A percentile compares a stretch with the other conserved stretches of the same genome.
These are phyloP conservation scores for Drosophila ananassae DNA, from an alignment of 1,140 invertebrate genomes.

Conservation along the genomic window DNA sequence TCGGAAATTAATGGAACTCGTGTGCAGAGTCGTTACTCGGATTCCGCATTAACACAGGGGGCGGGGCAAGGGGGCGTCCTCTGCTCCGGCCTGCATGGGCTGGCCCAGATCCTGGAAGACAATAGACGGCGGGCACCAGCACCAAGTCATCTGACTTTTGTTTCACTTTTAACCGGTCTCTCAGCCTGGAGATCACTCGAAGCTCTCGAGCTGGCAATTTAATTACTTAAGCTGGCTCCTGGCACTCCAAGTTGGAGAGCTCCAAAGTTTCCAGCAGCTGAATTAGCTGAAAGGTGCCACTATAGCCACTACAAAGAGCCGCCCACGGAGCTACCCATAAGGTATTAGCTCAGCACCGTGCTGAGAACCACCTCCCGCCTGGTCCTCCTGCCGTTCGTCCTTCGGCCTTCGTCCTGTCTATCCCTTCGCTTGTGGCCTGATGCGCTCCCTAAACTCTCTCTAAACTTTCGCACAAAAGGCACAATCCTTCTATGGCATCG, in stretches of 20 bases:
- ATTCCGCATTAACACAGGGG: background rate
- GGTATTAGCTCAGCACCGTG: background rate
- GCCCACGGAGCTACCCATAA: conserved; percentile 1
- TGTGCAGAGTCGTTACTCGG: conserved; percentile 1
- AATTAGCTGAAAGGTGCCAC: conserved; percentile 42
- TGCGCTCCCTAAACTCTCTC: conserved; percentile 27
- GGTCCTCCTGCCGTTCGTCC: background rate
- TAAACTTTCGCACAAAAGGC: conserved; percentile 58
- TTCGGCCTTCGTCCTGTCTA: conserved; percentile 8
- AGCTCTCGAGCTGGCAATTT: conserved; percentile 11
- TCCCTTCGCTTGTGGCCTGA: conserved; percentile 18
- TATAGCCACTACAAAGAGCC: conserved; percentile 11
- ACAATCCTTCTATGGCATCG: conserved; percentile 19
- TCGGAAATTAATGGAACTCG: conserved; percentile 60
- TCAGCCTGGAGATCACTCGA: background rate
- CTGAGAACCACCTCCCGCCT: background rate
- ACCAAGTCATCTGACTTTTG: too few species aligned
- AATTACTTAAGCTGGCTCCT: conserved; percentile 41
- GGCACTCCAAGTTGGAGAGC: conserved; percentile 17
- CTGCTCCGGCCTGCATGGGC: too few species aligned
- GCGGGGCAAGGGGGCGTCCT: too few species aligned
- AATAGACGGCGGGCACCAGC: too few species aligned
- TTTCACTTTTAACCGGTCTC: too few species aligned
- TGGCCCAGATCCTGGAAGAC: too few species aligned
- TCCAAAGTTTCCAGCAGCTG: conserved; percentile 10